Base-by-base conservation (phyloP, 2,797 vertebrate species). In the Cyprinodon diabolis region DNA sequence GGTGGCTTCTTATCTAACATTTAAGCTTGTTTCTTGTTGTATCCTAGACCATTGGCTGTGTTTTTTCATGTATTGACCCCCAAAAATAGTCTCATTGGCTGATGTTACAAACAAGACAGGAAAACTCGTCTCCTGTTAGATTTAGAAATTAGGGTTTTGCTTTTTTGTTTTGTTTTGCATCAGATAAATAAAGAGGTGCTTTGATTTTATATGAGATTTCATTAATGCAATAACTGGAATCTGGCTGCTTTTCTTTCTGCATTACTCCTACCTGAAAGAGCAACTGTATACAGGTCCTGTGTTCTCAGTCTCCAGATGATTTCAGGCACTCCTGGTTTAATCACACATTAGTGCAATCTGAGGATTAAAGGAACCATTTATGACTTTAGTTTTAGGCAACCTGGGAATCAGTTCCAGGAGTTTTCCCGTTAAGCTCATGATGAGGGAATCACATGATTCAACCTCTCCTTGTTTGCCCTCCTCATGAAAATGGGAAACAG, bases 361-460 rank as follows among this genome's bases (percentile, higher is more conserved):
- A n/a, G 40, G 30, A 52, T 65, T 40, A 63, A 72, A 51, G 6
- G n/a, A 49, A 51, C 11, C 0, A 0, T 37, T 1, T 30, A 40
- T 65, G 52, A 66, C 56, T 48, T 40, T 10, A 3, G 54, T 70
- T 77, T 74, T 68, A 78, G 66, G 69, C 4, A 5, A 45, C 58
- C 30, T 74, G 69, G 76, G 81, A 81, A 84, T 86, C 69, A 82
- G 52, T 52, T 40, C 1, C 49, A 75, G 4, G 0, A n/a, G 30
- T n/a, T 21, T 83, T 71, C 80, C 43, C 69, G 71, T 62, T 43
- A 74, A 75, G 79, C 80, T 74, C 35, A 6, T 11, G 40, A 23
- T 6, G 12, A 21, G 40, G 0, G 55, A 47, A 70, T 89, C 87
- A 89, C 68, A 57, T 88, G 87, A 81, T 79, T 56, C 23, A 13